Base-by-base conservation (phyloP, 30 jellyfish, hydroid and myxozoan species). In the Turritopsis dohrnii region DNA sequence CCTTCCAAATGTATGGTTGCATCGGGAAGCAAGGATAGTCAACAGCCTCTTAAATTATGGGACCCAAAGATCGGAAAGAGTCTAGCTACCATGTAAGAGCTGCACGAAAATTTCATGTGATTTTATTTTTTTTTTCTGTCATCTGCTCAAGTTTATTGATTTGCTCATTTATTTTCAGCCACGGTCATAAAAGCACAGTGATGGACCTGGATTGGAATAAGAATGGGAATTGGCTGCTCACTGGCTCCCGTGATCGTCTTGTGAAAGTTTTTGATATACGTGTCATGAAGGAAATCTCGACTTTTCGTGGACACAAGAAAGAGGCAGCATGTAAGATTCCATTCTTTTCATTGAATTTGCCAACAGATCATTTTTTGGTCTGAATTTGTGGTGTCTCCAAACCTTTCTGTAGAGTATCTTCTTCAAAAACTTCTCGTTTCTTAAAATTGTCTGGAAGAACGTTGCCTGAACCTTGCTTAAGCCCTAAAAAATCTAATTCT, bases 1-100 rank as follows among this genome's bases (percentile, higher is more conserved):
- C 97, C 99, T 18, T 65, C 96, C 1, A 95, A 90, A 84, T 89
- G 98, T 52, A 94, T 95, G 30, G 86, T 95, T 8, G 99, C 92
- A 19, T 87, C 99, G 23, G 99, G 99, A 25, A 87, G 96, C 83
- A 95, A 95, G 84, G 99, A 95, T 96, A 90, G 98, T 72, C 99
- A 95, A 27, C 99, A 95, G 89, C 99, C 99, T 24, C 82, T 95
- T 66, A 89, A 89, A 53, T 76, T 95, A 52, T 95, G 99, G 99
- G 99, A 95, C 53, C 99, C 99, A 18, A 87, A 86, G 30, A 53
- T 95, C 7, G 96, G 96, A 1, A 25, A 87, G 1, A 86, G 97
- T 72, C 95, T 95, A 53, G 94, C 96, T 24, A 95, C 99, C 28
- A 82, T 95, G 99, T 95, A 84, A 29, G 95, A 28, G 0, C 24